Evolutionary conservation across 2,113 vertebrate species (phyloP).

Genomic region (Sinocyclocheilus rhinocerous): DNA sequence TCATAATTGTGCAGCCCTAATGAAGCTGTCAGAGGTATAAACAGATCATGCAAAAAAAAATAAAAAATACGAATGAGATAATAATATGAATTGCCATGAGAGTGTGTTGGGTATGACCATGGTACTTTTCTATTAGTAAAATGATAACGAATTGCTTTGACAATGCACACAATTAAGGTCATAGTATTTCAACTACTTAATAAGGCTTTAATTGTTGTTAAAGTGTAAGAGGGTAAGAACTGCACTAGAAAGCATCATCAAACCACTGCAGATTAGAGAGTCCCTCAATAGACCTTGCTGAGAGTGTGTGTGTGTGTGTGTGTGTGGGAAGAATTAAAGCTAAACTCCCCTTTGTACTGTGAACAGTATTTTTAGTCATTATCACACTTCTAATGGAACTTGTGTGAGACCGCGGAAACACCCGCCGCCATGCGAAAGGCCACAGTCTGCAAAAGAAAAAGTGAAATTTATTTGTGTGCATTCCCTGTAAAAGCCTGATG

Average conservation of each 20-base stretch:
- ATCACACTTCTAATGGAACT: constrained; percentile 3
- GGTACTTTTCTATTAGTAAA: not conserved
- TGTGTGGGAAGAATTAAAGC: not conserved
- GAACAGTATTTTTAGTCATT: constrained; percentile 24
- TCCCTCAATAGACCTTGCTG: not conserved
- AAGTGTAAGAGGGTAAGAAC: not conserved
- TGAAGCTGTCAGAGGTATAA: no score
- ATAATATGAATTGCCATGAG: not conserved
- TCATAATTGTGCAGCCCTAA: no score
- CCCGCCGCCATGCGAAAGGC: not conserved
- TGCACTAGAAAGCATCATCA: not conserved
- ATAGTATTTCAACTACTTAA: not conserved
- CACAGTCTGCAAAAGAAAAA: not conserved
- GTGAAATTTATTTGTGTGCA: not conserved
- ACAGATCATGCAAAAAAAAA: no score
- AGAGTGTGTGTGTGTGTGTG: not conserved
- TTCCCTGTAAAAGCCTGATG: not conserved
- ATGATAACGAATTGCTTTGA: not conserved
- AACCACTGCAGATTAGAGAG: not conserved
- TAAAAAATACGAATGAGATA: not conserved
- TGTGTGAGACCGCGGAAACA: not conserved
- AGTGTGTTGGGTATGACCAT: not conserved
- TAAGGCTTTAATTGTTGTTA: not conserved
- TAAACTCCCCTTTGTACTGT: not conserved
- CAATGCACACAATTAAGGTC: not conserved